Percentiles rank a stretch among this genome's conserved stretches.
These are phyloP conservation scores for Taphrorychus bicolor DNA, from an alignment of 2,888 invertebrate genomes.

Conservation along the genomic window DNA sequence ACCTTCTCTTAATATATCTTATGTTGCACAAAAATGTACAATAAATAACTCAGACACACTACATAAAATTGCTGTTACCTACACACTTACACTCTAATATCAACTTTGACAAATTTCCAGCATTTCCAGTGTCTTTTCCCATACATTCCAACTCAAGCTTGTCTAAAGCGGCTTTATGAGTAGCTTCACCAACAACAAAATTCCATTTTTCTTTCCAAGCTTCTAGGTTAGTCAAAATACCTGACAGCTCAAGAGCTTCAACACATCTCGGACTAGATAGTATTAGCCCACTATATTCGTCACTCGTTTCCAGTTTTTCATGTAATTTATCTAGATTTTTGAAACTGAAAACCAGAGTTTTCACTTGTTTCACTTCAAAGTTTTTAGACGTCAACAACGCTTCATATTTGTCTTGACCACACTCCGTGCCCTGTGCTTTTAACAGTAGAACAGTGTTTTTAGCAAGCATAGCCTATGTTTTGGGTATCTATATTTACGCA, in stretches of 20 bases:
- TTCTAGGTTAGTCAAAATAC: conserved; percentile 34
- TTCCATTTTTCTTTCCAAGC: conserved; percentile 49
- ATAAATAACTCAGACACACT: too few species aligned
- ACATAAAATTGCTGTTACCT: too few species aligned
- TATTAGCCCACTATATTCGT: conserved; percentile 62
- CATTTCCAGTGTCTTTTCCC: conserved; percentile 65
- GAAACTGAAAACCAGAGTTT: conserved; percentile 63
- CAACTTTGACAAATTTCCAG: conserved; percentile 61
- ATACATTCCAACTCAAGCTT: conserved; percentile 60
- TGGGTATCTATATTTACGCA: neutral
- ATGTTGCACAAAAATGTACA: too few species aligned
- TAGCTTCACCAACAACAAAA: conserved; percentile 63
- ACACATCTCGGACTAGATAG: conserved; percentile 67
- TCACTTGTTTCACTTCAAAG: conserved; percentile 61
- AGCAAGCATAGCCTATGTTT: neutral
- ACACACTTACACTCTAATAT: conserved; percentile 62
- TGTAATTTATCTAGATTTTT: conserved; percentile 60
- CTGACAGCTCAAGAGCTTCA: conserved; percentile 59
- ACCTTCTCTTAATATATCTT: too few species aligned
- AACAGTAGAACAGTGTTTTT: conserved; percentile 52
- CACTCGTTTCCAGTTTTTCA: conserved; percentile 58
- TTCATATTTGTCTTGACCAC: conserved; percentile 60
- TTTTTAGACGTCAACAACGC: conserved; percentile 58
- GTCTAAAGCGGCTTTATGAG: conserved; percentile 59
- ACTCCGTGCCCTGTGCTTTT: conserved; percentile 52